phyloP scores from a whole-genome alignment of 2,113 vertebrate genomes.

The Halichoeres trimaculatus region DNA sequence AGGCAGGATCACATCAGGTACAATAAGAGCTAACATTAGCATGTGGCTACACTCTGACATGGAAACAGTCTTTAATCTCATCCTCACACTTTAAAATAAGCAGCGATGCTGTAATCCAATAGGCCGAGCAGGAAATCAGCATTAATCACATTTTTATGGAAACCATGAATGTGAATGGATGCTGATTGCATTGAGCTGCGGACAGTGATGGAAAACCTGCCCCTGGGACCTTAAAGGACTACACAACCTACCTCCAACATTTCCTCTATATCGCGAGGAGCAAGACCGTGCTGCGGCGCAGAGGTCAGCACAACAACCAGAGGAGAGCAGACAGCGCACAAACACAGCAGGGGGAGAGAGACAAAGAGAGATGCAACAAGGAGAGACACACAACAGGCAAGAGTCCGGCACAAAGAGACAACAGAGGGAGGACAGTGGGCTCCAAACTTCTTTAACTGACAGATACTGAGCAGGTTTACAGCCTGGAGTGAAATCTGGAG shows the following conservation, averaged over 20 bases:
- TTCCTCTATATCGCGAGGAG: constrained; percentile 83
- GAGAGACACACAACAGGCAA: constrained; percentile 42
- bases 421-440: constrained; percentile 1
- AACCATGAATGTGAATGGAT: constrained; percentile 42
- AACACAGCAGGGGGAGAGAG: constrained; percentile 53
- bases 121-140: constrained; percentile 34
- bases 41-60: constrained; percentile 49
- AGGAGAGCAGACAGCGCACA: constrained; percentile 73
- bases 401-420: constrained; percentile 27
- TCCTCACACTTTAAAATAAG: constrained; percentile 45
- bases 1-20: constrained; percentile 64
- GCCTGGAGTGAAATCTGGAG: neutral
- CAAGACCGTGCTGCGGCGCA: constrained; percentile 78
- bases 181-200: constrained; percentile 47
- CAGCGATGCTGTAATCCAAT: constrained; percentile 53
- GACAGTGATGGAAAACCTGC: constrained; percentile 58
- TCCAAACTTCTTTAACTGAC: constrained; percentile 18
- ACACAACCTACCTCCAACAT: constrained; percentile 83
- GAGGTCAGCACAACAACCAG: constrained; percentile 70
- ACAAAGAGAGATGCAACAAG: constrained; percentile 40
- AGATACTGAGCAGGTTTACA: neutral
- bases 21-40: constrained; percentile 61
- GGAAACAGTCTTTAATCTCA: constrained; percentile 64
- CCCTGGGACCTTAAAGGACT: constrained; percentile 41
- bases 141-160: constrained; percentile 60